These are phyloP conservation scores for Chironomus riparius DNA, from an alignment of 2,888 invertebrate species.

Conservation along the genomic window DNA sequence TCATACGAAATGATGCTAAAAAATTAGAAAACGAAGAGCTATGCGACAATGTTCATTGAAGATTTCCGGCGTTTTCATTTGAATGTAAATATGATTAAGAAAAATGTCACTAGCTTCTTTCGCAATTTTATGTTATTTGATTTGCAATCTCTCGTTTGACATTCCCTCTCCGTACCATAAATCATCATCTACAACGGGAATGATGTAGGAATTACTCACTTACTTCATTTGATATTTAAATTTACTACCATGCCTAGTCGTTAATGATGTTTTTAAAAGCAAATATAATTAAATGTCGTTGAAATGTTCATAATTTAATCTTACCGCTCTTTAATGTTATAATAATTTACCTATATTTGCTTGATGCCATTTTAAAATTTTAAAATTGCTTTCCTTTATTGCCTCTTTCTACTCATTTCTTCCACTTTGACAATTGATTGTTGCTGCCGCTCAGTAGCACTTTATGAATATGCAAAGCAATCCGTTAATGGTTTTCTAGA, in stretches of 20 bases:
- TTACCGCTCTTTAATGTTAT: constrained; percentile 21
- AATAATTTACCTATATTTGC: not conserved
- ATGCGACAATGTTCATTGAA: no score
- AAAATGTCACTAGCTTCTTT: not conserved
- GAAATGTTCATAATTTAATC: constrained; percentile 21
- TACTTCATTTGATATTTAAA: not conserved
- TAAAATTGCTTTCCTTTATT: not conserved
- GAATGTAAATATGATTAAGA: not conserved
- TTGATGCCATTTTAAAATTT: constrained; percentile 17
- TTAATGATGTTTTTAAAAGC: constrained; percentile 12
- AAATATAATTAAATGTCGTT: constrained; percentile 28
- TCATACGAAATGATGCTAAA: no score
- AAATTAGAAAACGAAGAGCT: no score
- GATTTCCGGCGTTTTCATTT: no score
- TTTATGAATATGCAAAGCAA: not conserved
- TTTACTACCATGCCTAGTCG: not conserved
- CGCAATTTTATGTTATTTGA: not conserved
- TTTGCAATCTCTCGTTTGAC: not conserved
- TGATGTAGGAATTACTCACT: not conserved
- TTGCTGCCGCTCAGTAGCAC: not conserved
- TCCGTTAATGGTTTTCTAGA: constrained; percentile 19
- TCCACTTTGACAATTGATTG: not conserved
- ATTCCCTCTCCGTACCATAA: not conserved
- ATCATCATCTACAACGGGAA: not conserved
- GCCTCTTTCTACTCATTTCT: not conserved